Percentiles rank a stretch among this genome's conserved stretches.
Evolutionary conservation across 2,797 vertebrate species (phyloP).

Genomic region (Nyctibius grandis): DNA sequence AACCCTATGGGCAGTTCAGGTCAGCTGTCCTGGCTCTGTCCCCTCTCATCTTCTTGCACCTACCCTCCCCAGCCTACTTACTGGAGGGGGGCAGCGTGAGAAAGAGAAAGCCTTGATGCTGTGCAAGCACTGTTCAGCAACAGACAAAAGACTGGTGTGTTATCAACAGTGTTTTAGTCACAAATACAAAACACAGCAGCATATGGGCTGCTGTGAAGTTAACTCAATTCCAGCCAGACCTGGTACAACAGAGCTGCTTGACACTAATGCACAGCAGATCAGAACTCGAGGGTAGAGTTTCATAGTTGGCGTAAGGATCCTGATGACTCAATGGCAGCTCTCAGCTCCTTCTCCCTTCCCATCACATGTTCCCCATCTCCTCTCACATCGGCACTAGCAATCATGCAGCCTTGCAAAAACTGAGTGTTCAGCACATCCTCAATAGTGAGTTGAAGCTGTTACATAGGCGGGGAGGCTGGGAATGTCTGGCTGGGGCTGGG

Average conservation of each 20-base stretch:
- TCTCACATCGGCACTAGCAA: background rate
- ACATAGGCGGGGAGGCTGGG: accelerated
- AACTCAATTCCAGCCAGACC: background rate
- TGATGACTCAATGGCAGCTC: background rate
- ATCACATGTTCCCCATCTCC: background rate
- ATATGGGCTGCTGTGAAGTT: background rate
- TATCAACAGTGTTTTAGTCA: background rate
- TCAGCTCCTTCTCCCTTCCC: background rate
- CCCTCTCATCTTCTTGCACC: background rate
- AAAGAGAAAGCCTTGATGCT: background rate
- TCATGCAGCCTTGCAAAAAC: background rate
- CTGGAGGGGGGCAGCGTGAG: accelerated
- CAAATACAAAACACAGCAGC: background rate
- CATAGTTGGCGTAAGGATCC: background rate
- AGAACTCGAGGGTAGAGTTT: background rate
- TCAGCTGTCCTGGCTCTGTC: background rate
- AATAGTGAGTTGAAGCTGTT: background rate
- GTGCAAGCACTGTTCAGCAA: background rate
- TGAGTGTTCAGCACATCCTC: background rate
- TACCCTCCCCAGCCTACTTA: background rate
- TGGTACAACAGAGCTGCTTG: background rate
- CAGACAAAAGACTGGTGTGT: background rate
- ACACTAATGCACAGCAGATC: background rate
- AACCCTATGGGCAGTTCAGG: background rate
- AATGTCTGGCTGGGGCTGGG: background rate